These are phyloP conservation scores for Phasianus colchicus DNA, from an alignment of 2,113 vertebrate species.

Conservation along the genomic window DNA sequence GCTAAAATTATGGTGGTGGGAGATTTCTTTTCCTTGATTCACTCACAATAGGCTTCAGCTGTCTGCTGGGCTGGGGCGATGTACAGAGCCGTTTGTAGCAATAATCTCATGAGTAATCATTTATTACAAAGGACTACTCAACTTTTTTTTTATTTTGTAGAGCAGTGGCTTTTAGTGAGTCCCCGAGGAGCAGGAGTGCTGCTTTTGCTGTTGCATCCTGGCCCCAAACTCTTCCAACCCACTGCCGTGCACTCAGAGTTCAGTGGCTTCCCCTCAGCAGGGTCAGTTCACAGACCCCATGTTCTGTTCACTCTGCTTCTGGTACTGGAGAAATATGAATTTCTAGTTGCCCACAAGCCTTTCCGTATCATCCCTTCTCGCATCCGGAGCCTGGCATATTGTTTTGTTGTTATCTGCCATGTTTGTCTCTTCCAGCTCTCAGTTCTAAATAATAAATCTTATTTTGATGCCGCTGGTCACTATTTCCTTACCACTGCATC, in stretches of 20 bases:
- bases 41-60: not conserved
- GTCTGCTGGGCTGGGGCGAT: not conserved
- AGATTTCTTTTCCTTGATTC: not conserved
- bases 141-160: not conserved
- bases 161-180: not conserved
- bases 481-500: not conserved
- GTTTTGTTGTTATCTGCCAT: constrained; percentile 21
- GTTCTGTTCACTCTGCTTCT: not conserved
- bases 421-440: constrained; percentile 52
- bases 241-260: not conserved
- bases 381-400: constrained; percentile 1
- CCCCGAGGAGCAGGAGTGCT: not conserved
- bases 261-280: not conserved
- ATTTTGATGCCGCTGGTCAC: constrained; percentile 49
- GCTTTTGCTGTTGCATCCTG: not conserved
- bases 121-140: not conserved
- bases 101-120: constrained; percentile 28
- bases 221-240: not conserved
- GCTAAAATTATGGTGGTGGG: not conserved
- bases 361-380: not conserved
- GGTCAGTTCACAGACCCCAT: not conserved
- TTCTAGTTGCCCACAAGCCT: not conserved
- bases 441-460: constrained; percentile 65
- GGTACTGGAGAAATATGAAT: not conserved
- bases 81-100: constrained; percentile 21